Evolutionary conservation across 2,113 vertebrate species (phyloP), one percentile per base, ranked within the genome.

Genomic region (Leptobrachium leishanense): DNA sequence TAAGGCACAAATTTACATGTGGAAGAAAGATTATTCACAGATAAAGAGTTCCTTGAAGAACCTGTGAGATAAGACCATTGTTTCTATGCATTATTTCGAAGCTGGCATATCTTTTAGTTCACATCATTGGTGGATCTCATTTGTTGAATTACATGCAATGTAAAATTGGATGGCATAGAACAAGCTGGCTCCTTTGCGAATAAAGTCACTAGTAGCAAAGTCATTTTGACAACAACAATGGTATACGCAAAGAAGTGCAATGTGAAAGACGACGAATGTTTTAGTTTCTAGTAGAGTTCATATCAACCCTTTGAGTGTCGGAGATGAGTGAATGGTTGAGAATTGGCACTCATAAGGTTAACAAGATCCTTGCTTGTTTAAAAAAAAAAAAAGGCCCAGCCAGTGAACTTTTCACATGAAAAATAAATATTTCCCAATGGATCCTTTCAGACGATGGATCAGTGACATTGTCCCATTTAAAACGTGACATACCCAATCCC

Each of bases 1-100:
- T 99, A 99, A 99, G 97, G 98, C 98, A 99, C 98, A 98, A 95
- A 98, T 98, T 95, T 97, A 99, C 98, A 99, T 93, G 95, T 97
- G 96, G 95, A 96, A 94, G 95, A 95, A 92, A 96, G 94, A 92
- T 90, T 93, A 93, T 92, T 92, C 93, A 95, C 93, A 91, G 92
- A 94, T 92, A 87, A 90, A 89, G 57, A 54, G 41, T 87, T 89
- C 88, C 90, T 92, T 88, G 84, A 89, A 92, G 88, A 89, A 85
- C 90, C 91, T 79, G 88, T 87, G 90, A 92, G 90, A 90, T 84
- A 85, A 91, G 85, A 89, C 87, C 83, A 85, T 86, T 86, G 86
- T 88, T 87, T 89, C 92, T 91, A 92, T 91, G 85, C 84, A 88
- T 90, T 88, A 90, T 88, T 68, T 74, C 89, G 90, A 90, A 92